These are phyloP conservation scores for Chaetorhynchus papuensis DNA, from an alignment of 2,113 vertebrate species.

Conservation along the genomic window DNA sequence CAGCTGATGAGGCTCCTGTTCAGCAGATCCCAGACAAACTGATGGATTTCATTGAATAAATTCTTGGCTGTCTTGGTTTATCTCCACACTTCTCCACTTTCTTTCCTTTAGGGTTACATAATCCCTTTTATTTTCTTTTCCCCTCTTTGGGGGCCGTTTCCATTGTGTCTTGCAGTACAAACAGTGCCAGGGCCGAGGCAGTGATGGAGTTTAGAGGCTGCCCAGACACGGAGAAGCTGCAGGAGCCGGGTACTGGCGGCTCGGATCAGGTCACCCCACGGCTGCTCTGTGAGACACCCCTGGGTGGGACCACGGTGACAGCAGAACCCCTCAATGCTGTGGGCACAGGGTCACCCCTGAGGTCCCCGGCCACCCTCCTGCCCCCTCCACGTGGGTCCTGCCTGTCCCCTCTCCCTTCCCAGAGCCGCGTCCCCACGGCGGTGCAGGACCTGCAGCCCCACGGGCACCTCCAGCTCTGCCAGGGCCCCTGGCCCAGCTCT, in stretches of 20 bases:
- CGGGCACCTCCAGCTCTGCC: accelerated
- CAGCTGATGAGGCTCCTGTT: background rate
- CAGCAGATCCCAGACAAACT: background rate
- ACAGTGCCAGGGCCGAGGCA: accelerated
- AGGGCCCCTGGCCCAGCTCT: accelerated
- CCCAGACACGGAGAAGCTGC: accelerated
- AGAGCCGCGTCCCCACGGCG: accelerated
- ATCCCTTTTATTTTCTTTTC: background rate
- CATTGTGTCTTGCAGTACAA: accelerated
- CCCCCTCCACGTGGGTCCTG: accelerated
- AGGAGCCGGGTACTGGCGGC: background rate
- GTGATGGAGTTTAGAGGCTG: accelerated
- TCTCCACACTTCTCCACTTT: background rate
- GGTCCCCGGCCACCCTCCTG: background rate
- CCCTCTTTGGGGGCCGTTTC: background rate
- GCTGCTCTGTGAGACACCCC: background rate
- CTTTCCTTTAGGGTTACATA: background rate
- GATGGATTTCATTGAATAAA: slow-evolving; percentile 1
- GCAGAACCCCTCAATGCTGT: accelerated
- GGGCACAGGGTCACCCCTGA: background rate
- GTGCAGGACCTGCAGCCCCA: background rate
- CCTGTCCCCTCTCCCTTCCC: background rate
- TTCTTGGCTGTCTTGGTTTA: background rate
- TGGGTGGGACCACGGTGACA: accelerated
- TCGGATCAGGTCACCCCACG: accelerated